These are phyloP conservation scores for Scylla paramamosain DNA, from an alignment of 1,140 invertebrate genomes.

Conservation along the genomic window DNA sequence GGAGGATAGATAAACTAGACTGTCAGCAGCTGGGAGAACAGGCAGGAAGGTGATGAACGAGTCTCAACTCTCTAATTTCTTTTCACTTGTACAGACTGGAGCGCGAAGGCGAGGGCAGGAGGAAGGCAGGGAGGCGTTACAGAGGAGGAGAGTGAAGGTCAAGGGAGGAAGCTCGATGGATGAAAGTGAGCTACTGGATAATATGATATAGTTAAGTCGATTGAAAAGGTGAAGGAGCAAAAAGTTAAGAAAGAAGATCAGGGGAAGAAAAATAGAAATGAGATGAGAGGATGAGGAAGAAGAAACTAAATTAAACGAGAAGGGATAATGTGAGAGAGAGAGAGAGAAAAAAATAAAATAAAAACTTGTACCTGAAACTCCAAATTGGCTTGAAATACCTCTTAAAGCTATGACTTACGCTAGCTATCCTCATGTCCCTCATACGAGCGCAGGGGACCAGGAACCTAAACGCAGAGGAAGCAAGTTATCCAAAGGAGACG, in stretches of 20 bases:
- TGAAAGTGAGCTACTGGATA: too few species aligned
- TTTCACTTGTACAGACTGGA: not conserved
- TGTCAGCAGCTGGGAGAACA: not conserved
- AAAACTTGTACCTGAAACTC: too few species aligned
- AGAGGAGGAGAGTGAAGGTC: too few species aligned
- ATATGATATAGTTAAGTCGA: too few species aligned
- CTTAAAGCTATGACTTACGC: not conserved
- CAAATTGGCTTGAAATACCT: too few species aligned
- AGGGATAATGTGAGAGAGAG: too few species aligned
- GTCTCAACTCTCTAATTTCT: not conserved
- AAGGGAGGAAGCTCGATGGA: too few species aligned
- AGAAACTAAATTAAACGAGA: too few species aligned
- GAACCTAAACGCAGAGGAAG: not conserved
- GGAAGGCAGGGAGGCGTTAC: not conserved
- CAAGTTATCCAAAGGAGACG: not conserved
- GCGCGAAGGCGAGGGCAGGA: not conserved
- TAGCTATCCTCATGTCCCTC: not conserved
- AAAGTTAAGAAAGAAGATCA: not conserved
- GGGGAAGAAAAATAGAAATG: not conserved
- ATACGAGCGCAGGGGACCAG: not conserved
- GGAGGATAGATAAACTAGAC: not conserved
- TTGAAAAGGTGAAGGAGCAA: not conserved
- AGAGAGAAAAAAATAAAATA: too few species aligned
- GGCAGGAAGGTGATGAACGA: constrained; percentile 6
- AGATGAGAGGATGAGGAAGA: too few species aligned